phyloP scores from a whole-genome alignment of 2,797 vertebrate genomes.

The Gadopsis marmoratus region DNA sequence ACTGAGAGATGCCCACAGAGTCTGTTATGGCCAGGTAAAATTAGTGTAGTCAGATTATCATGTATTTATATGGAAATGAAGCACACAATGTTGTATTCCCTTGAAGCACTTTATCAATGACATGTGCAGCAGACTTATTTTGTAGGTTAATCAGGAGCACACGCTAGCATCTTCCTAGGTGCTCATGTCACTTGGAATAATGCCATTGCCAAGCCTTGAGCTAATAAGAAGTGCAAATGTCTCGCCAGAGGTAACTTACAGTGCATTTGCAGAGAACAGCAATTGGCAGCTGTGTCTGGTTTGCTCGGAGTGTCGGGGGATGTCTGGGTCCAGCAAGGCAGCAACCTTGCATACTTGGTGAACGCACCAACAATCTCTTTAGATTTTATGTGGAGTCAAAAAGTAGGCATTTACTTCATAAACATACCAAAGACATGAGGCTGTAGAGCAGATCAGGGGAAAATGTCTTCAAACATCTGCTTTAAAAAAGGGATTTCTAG shows the following conservation, averaged over 20 bases:
- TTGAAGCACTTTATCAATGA: slow-evolving; percentile 58
- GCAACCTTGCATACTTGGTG: neutral
- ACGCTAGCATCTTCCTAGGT: slow-evolving; percentile 31
- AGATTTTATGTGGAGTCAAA: slow-evolving; percentile 18
- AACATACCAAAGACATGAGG: slow-evolving; percentile 21
- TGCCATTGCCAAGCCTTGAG: slow-evolving; percentile 33
- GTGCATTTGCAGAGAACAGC: slow-evolving; percentile 28
- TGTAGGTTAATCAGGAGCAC: slow-evolving; percentile 45
- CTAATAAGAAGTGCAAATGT: slow-evolving; percentile 40
- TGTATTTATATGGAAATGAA: slow-evolving; percentile 19
- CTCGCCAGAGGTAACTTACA: slow-evolving; percentile 22
- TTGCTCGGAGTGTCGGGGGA: slow-evolving; percentile 29
- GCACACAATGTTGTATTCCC: slow-evolving; percentile 44
- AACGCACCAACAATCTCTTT: slow-evolving; percentile 1
- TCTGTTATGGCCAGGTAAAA: slow-evolving; percentile 1
- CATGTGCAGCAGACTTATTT: slow-evolving; percentile 26
- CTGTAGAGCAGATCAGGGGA: neutral
- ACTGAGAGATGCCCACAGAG: neutral
- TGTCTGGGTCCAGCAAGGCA: slow-evolving; percentile 10
- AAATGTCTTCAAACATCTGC: slow-evolving; percentile 8
- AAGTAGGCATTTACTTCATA: slow-evolving; percentile 4
- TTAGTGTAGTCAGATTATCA: neutral
- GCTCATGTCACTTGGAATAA: slow-evolving; percentile 44
- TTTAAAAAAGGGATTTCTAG: neutral
- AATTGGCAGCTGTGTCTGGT: slow-evolving; percentile 43